Percentiles rank a stretch among this genome's conserved stretches.
Conservation (phyloP, 2,113 vertebrate species). For the Montifringilla adamsi region DNA sequence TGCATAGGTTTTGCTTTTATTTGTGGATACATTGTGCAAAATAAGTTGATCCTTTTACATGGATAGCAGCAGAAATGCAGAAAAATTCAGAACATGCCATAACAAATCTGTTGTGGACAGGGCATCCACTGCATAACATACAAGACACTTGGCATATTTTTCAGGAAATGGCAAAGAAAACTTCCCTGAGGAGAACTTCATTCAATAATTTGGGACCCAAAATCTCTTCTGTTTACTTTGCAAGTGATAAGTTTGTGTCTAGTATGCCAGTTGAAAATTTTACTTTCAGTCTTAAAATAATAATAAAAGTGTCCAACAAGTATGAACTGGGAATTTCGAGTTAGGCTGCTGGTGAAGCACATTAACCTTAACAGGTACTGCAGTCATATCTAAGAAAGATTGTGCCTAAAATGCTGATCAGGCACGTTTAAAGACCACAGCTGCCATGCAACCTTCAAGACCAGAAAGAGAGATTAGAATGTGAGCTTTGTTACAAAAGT, state of each 20-base stretch:
- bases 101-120: neutral
- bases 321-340: neutral
- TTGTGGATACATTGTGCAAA: constrained; percentile 1
- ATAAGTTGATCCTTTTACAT: neutral
- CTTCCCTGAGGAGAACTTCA: neutral
- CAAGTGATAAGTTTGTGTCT: neutral
- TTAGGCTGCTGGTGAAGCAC: neutral
- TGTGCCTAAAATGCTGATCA: neutral
- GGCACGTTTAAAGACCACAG: neutral
- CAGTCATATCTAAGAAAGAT: neutral
- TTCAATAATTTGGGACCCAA: neutral
- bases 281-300: neutral
- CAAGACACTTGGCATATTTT: neutral
- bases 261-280: neutral
- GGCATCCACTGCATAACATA: neutral
- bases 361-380: neutral
- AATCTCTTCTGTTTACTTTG: neutral
- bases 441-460: neutral
- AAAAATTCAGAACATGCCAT: neutral
- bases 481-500: neutral
- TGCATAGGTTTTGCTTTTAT: constrained; percentile 20
- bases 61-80: neutral
- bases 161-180: neutral
- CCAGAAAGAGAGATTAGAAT: neutral
- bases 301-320: neutral